Percentiles rank a stretch among this genome's conserved stretches.
Conservation (phyloP, 1,140 invertebrate genomes). For the Paracyclopina nana region DNA sequence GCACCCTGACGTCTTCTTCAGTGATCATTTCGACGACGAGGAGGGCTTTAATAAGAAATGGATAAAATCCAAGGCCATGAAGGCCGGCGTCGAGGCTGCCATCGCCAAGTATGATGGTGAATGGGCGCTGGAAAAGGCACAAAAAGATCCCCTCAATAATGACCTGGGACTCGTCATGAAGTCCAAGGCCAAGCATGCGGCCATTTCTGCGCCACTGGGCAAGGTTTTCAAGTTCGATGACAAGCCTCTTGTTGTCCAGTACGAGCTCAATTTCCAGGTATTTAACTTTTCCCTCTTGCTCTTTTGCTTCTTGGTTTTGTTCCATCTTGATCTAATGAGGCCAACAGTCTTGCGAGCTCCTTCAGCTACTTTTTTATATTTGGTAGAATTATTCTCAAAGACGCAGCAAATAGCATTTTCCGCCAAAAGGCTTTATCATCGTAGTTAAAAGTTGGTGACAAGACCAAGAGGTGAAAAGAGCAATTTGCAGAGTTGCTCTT, state of each 20-base stretch:
- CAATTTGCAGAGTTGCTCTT: too few species aligned
- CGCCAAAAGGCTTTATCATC: too few species aligned
- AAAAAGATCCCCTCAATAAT: slow-evolving; percentile 48
- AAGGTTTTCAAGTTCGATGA: slow-evolving; percentile 64
- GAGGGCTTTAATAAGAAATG: slow-evolving; percentile 53
- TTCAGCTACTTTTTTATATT: neutral
- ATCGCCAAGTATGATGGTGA: slow-evolving; percentile 88
- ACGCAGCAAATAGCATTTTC: neutral
- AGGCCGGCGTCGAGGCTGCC: slow-evolving; percentile 70
- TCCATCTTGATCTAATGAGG: neutral
- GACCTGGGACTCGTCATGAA: slow-evolving; percentile 78
- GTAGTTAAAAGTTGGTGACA: too few species aligned
- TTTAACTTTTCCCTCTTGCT: too few species aligned
- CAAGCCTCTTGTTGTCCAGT: slow-evolving; percentile 81
- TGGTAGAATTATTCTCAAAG: neutral
- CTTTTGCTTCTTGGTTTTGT: neutral
- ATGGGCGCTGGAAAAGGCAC: slow-evolving; percentile 56
- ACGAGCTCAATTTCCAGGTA: slow-evolving; percentile 63
- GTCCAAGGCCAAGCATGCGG: slow-evolving; percentile 88
- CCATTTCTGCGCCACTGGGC: slow-evolving; percentile 59
- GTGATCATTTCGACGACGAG: slow-evolving; percentile 69
- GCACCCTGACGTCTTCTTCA: slow-evolving; percentile 43
- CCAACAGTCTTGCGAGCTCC: neutral
- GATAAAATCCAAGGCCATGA: slow-evolving; percentile 76
- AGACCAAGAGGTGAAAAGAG: too few species aligned